Percentiles rank a stretch among this genome's conserved stretches.
Conservation (phyloP, 2,888 invertebrate genomes). For the Pseudococcus longispinus region DNA sequence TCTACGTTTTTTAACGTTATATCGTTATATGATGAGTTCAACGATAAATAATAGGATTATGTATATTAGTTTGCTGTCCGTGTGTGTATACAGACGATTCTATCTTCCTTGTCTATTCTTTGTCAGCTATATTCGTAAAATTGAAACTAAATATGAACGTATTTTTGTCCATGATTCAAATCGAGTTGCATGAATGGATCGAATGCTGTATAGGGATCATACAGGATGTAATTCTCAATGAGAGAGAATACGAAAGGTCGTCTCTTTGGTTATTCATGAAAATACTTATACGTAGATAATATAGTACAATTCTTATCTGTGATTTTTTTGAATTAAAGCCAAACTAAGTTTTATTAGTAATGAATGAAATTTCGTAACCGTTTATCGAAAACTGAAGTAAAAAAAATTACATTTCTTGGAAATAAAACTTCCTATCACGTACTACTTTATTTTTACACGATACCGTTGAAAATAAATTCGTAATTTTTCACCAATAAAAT, state of each 20-base stretch:
- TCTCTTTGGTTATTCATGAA: constrained; percentile 20
- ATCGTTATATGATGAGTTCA: constrained; percentile 25
- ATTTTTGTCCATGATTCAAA: constrained; percentile 18
- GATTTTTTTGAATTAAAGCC: constrained; percentile 9
- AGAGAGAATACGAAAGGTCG: constrained; percentile 3
- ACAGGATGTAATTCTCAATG: constrained; percentile 11
- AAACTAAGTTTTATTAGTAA: neutral
- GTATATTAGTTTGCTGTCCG: constrained; percentile 35
- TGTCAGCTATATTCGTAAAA: constrained; percentile 33
- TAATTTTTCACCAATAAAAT: constrained; percentile 9
- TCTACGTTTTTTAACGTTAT: constrained; percentile 41
- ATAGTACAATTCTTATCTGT: neutral
- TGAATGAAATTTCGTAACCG: constrained; percentile 1
- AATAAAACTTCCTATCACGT: neutral
- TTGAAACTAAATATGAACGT: constrained; percentile 5
- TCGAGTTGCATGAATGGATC: neutral
- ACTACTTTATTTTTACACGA: neutral
- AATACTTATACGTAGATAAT: neutral
- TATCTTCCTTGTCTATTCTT: constrained; percentile 23
- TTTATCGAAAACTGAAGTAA: neutral
- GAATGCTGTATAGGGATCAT: constrained; percentile 4
- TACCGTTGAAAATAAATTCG: neutral
- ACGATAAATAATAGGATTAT: constrained; percentile 45
- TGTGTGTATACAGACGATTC: constrained; percentile 12
- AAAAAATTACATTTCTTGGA: neutral